Percentiles rank a stretch among this genome's conserved stretches.
These are phyloP conservation scores for Muscicapa striata DNA, from an alignment of 2,797 vertebrate genomes.

Conservation along the genomic window DNA sequence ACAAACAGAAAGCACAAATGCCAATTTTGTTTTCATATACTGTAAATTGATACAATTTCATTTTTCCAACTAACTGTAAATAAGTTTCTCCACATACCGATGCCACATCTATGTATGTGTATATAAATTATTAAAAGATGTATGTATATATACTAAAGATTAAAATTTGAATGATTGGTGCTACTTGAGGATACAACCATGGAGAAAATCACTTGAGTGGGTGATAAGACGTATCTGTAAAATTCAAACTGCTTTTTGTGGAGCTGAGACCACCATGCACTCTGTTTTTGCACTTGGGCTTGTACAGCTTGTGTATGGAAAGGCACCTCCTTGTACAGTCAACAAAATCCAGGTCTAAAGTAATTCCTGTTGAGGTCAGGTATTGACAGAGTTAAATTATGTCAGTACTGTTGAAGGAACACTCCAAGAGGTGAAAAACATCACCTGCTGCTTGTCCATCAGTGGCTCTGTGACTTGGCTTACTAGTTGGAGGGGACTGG, in stretches of 20 bases:
- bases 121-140: background rate
- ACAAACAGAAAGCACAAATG: slow-evolving; percentile 59
- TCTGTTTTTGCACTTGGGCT: background rate
- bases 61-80: background rate
- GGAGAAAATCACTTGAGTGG: background rate
- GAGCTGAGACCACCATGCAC: background rate
- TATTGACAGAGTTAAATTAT: background rate
- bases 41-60: background rate
- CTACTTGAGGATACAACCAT: background rate
- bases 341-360: background rate
- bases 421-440: background rate
- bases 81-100: accelerated
- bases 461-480: accelerated
- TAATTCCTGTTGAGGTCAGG: background rate
- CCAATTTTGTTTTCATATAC: background rate
- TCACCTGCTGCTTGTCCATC: background rate
- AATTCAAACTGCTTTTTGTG: slow-evolving; percentile 20
- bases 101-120: background rate
- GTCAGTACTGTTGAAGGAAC: background rate
- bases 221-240: background rate
- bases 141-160: background rate
- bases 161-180: background rate
- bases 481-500: background rate
- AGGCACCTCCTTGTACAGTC: background rate
- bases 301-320: background rate